These are phyloP conservation scores for Timandra comae DNA, from an alignment of 2,888 invertebrate species.

Conservation along the genomic window DNA sequence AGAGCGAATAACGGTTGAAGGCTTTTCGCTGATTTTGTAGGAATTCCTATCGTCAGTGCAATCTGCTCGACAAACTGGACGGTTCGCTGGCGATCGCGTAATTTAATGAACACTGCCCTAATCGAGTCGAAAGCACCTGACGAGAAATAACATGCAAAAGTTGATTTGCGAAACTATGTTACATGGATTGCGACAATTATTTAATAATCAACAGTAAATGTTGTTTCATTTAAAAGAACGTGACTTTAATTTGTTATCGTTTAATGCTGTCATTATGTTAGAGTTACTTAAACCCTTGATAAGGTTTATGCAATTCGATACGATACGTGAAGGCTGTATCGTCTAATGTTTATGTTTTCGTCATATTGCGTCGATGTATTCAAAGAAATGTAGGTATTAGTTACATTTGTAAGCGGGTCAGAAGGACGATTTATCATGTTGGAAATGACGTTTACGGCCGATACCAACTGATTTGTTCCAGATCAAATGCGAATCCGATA, in stretches of 20 bases:
- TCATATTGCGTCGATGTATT: constrained; percentile 18
- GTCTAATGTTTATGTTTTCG: constrained; percentile 23
- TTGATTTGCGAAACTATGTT: no score
- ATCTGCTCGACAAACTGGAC: constrained; percentile 59
- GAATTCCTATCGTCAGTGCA: constrained; percentile 48
- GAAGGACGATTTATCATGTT: constrained; percentile 48
- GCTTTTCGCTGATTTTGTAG: constrained; percentile 41
- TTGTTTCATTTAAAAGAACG: no score
- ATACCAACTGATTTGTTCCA: constrained; percentile 55
- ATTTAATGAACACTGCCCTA: constrained; percentile 69
- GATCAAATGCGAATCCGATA: constrained; percentile 53
- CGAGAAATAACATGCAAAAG: constrained; percentile 47
- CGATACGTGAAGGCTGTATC: constrained; percentile 7
- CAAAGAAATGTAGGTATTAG: constrained; percentile 24
- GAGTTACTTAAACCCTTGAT: background rate
- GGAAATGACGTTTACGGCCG: constrained; percentile 49
- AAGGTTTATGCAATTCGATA: constrained; percentile 4
- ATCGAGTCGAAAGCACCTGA: constrained; percentile 48
- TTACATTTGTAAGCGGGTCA: constrained; percentile 50
- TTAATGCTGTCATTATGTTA: no score
- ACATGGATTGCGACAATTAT: no score
- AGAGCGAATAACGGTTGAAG: constrained; percentile 19
- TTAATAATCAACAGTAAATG: no score
- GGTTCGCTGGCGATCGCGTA: constrained; percentile 58
- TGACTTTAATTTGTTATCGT: no score